Conservation (phyloP, 2,113 vertebrate species). For the Halcyon malimbica region DNA sequence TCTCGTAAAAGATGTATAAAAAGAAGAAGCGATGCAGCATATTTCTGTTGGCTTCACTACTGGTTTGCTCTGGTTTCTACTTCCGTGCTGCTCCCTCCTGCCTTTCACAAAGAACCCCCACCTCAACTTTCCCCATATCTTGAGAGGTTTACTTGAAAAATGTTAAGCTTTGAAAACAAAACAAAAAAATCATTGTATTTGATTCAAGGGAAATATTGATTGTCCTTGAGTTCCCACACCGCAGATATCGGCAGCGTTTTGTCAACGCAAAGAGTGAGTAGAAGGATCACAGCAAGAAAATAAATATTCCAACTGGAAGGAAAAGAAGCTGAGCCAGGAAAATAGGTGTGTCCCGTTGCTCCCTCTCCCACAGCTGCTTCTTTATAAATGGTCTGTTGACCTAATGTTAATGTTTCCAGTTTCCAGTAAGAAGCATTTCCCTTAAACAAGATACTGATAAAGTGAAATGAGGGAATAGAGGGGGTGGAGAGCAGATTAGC, state of each 20-base stretch:
- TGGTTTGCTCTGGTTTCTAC: conserved; percentile 40
- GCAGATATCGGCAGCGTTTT: conserved; percentile 53
- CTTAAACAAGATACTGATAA: conserved; percentile 38
- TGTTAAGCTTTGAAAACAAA: conserved; percentile 52
- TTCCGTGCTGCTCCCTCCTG: neutral
- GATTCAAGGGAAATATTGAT: conserved; percentile 53
- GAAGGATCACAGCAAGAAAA: conserved; percentile 55
- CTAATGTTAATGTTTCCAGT: conserved; percentile 7
- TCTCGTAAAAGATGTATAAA: conserved; percentile 67
- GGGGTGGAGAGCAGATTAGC: conserved; percentile 60
- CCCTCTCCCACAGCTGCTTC: conserved; percentile 25
- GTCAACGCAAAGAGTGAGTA: conserved; percentile 21
- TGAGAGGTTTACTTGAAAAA: conserved; percentile 54
- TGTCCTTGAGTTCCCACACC: conserved; percentile 34
- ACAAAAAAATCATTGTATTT: conserved; percentile 44
- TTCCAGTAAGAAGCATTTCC: conserved; percentile 44
- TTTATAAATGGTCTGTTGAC: conserved; percentile 57
- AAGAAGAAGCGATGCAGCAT: neutral
- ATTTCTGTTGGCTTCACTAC: conserved; percentile 5
- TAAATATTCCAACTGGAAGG: conserved; percentile 54
- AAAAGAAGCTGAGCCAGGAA: conserved; percentile 4
- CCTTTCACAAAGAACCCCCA: conserved; percentile 13
- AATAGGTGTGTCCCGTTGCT: neutral
- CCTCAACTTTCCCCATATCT: neutral
- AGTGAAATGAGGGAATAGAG: conserved; percentile 26